phyloP scores from a whole-genome alignment of 2,888 invertebrate species.

The Athalia cordata region DNA sequence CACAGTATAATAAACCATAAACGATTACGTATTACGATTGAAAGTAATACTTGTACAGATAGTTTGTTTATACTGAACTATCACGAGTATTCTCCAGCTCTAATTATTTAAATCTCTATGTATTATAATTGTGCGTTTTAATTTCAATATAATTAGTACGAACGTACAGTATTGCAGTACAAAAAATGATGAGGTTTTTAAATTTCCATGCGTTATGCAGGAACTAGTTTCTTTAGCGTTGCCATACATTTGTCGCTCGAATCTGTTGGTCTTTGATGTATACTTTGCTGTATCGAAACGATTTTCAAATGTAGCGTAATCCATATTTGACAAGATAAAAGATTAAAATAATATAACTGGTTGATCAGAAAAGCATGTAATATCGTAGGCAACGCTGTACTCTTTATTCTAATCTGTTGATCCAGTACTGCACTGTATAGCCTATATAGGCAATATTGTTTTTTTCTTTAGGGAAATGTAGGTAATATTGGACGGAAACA shows the following conservation, averaged over 20 bases:
- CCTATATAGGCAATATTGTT: slow-evolving; percentile 47
- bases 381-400: too few relatives aligned
- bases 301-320: too few relatives aligned
- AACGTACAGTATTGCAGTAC: slow-evolving; percentile 42
- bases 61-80: slow-evolving; percentile 18
- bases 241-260: too few relatives aligned
- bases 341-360: too few relatives aligned
- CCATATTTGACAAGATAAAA: too few relatives aligned
- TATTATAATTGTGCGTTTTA: slow-evolving; percentile 42
- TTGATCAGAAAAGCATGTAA: too few relatives aligned
- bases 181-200: slow-evolving; percentile 18
- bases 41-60: slow-evolving; percentile 37
- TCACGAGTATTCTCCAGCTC: slow-evolving; percentile 35
- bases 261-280: too few relatives aligned
- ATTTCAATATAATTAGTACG: slow-evolving; percentile 35
- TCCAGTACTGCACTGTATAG: slow-evolving; percentile 42
- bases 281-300: too few relatives aligned
- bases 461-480: slow-evolving; percentile 47
- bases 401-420: not conserved
- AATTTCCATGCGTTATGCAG: not conserved
- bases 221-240: not conserved
- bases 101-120: slow-evolving; percentile 37
- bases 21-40: slow-evolving; percentile 32
- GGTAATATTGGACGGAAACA: slow-evolving; percentile 54
- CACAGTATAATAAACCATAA: slow-evolving; percentile 40